Conservation (phyloP, 2,888 invertebrate genomes). For the Drosophila flavopinicola region DNA sequence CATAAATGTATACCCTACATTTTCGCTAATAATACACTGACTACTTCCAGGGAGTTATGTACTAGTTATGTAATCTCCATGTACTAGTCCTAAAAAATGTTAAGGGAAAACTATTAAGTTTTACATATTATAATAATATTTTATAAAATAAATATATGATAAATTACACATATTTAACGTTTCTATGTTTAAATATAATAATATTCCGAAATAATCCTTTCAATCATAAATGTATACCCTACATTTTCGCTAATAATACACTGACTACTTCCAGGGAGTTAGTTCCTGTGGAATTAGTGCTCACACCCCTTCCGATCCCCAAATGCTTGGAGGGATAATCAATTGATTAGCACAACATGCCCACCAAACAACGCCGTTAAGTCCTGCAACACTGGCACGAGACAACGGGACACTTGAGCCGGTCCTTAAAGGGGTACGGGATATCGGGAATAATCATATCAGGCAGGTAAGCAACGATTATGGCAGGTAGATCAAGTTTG, state of each 20-base stretch:
- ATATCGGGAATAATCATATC: not conserved
- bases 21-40: too few species aligned
- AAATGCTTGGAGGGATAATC: conserved; percentile 32
- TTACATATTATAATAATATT: too few species aligned
- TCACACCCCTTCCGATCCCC: conserved; percentile 9
- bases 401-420: not conserved
- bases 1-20: too few species aligned
- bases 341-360: conserved; percentile 54
- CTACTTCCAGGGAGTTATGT: not conserved
- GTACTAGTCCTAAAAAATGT: too few species aligned
- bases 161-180: too few species aligned
- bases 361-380: conserved; percentile 49
- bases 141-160: too few species aligned
- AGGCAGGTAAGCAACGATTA: conserved; percentile 16
- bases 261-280: not conserved
- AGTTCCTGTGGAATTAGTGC: not conserved
- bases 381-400: conserved; percentile 2
- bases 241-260: too few species aligned
- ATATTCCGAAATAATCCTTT: too few species aligned
- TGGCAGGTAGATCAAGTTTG: conserved; percentile 20
- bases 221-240: too few species aligned
- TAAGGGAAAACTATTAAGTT: too few species aligned
- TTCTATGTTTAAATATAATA: too few species aligned
- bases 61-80: too few species aligned
- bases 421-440: not conserved